Conservation (phyloP, 2,113 vertebrate species). For the Aptenodytes patagonicus region DNA sequence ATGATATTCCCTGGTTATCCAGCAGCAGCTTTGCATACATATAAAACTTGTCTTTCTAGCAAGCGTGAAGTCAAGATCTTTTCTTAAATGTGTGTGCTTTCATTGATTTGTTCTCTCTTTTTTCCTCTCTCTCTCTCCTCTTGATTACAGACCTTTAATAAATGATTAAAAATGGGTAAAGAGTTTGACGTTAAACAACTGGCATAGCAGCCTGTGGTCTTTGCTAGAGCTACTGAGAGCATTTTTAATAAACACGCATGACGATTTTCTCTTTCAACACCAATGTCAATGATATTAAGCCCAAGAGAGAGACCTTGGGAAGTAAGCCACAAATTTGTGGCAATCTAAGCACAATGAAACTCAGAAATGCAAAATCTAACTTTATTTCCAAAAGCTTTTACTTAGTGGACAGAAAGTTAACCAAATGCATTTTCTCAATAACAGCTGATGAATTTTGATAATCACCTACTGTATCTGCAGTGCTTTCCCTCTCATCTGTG, state of each 20-base stretch:
- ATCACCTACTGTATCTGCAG: neutral
- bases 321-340: neutral
- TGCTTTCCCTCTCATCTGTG: neutral
- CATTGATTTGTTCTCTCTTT: neutral
- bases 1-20: neutral
- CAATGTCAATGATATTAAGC: neutral
- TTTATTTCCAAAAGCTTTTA: neutral
- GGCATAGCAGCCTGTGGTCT: neutral
- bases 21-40: neutral
- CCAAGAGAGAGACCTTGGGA: neutral
- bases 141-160: neutral
- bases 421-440: neutral
- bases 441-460: neutral
- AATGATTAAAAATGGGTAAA: neutral
- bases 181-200: neutral
- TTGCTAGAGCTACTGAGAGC: neutral
- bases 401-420: neutral
- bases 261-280: neutral
- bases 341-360: neutral
- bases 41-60: neutral
- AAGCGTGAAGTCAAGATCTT: neutral
- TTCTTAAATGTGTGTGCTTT: neutral
- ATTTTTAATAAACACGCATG: neutral
- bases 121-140: neutral
- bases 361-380: neutral